Evolutionary conservation across 2,888 invertebrate genomes (phyloP), one percentile per base, ranked within the genome.

Genomic region (Steromphala cineraria): DNA sequence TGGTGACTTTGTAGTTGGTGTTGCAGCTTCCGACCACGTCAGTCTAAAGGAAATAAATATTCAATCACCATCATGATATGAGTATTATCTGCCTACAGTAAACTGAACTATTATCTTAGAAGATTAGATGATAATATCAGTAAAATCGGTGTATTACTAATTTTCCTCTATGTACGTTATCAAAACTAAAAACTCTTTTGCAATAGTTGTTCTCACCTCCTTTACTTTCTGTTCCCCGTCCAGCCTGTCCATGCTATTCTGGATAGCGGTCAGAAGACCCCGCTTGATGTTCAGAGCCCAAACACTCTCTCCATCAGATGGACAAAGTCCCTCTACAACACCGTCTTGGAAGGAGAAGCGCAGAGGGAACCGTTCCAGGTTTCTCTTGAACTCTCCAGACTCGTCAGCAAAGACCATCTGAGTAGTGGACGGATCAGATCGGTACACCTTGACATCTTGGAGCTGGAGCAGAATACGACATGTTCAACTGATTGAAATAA

Each of bases 261-360:
- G 98, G 83, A 98, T 95, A 91, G 97, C 95, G 0, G 98, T 98
- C 79, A 97, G 95, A 84, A 98, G 95, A 1, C 97, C 98, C 86
- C 98, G 95, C 94, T 98, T 98, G 92, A 98, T 95, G 94, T 98
- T 98, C 78, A 98, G 95, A 0, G 97, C 96, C 91, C 96, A 96
- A 21, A 95, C 95, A 0, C 95, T 95, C 91, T 98, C 98, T 90
- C 97, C 97, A 0, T 94, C 95, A 82, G 96, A 95, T 0, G 96
- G 94, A 91, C 98, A 98, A 87, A 98, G 95, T 5, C 96, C 94
- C 67, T 96, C 96, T 67, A 98, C 93, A 85, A 95, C 95, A 4
- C 98, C 98, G 93, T 96, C 96, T 88, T 96, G 95, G 93, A 96
- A 95, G 71, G 96, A 96, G 93, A 98, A 96, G 80, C 96, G 95